phyloP scores from a whole-genome alignment of 2,797 vertebrate genomes.

The Gobio occitaniae region DNA sequence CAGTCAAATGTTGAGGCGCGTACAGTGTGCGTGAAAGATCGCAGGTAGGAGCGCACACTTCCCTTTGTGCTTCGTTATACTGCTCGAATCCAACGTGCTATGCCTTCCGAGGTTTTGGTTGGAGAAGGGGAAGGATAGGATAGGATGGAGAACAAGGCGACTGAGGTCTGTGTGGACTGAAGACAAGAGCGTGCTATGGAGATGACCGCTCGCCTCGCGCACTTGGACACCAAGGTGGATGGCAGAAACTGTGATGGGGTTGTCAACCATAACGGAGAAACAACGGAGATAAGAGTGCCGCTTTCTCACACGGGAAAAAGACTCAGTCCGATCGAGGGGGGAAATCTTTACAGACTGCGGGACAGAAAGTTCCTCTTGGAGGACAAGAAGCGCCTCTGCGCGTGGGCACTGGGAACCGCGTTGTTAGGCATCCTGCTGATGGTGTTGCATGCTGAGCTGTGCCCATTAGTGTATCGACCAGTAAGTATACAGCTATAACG shows the following conservation, averaged over 20 bases:
- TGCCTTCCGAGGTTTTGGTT: slow-evolving; percentile 65
- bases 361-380: slow-evolving; percentile 85
- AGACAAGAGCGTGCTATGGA: slow-evolving; percentile 74
- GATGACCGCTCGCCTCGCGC: slow-evolving; percentile 72
- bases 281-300: slow-evolving; percentile 77
- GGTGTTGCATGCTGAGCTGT: slow-evolving; percentile 87
- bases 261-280: slow-evolving; percentile 70
- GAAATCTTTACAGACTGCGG: slow-evolving; percentile 83
- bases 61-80: slow-evolving; percentile 52
- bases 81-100: slow-evolving; percentile 61
- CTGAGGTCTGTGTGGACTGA: slow-evolving; percentile 57
- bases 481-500: slow-evolving; percentile 73
- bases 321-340: slow-evolving; percentile 70
- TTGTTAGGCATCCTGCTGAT: slow-evolving; percentile 85
- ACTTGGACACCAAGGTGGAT: slow-evolving; percentile 70
- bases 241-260: slow-evolving; percentile 71
- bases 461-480: slow-evolving; percentile 75
- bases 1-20: slow-evolving; percentile 29
- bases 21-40: slow-evolving; percentile 20
- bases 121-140: slow-evolving; percentile 61
- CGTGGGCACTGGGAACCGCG: slow-evolving; percentile 82
- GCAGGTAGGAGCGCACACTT: slow-evolving; percentile 56
- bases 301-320: slow-evolving; percentile 74
- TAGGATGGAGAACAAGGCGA: slow-evolving; percentile 56
- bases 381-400: slow-evolving; percentile 85